These are phyloP conservation scores for Pheosia gnoma DNA, from an alignment of 2,888 invertebrate genomes.

Conservation along the genomic window DNA sequence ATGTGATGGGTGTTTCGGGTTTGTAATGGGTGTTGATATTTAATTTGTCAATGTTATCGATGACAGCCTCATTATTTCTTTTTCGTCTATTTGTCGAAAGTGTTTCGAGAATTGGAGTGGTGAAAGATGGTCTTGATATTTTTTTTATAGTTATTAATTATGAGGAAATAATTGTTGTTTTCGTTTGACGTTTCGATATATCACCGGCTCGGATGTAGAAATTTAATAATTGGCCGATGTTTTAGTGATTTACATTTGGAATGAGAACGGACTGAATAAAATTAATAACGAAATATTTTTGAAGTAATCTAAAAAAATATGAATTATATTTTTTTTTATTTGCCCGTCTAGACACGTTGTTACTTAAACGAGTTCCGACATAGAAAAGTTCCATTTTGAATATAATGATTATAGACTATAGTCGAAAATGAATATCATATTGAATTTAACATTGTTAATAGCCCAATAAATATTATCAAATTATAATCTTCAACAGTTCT, in stretches of 20 bases:
- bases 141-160: slow-evolving; percentile 48
- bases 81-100: slow-evolving; percentile 58
- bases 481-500: too few species aligned
- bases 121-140: slow-evolving; percentile 54
- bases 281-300: slow-evolving; percentile 6
- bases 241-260: slow-evolving; percentile 31
- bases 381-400: background rate
- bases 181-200: slow-evolving; percentile 31
- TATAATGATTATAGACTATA: background rate
- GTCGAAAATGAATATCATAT: too few species aligned
- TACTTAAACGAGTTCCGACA: background rate
- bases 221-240: slow-evolving; percentile 37
- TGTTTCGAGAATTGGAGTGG: slow-evolving; percentile 49
- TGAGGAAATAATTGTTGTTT: slow-evolving; percentile 38
- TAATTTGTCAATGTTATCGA: slow-evolving; percentile 80
- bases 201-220: slow-evolving; percentile 25
- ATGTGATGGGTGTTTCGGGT: slow-evolving; percentile 4
- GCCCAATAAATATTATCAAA: too few species aligned
- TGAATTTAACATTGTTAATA: too few species aligned
- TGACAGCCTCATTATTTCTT: slow-evolving; percentile 74
- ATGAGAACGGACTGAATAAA: slow-evolving; percentile 2
- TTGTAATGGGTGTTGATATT: slow-evolving; percentile 62
- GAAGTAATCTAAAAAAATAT: slow-evolving; percentile 15
- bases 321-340: slow-evolving; percentile 7
- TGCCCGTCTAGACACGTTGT: slow-evolving; percentile 1